Conservation (phyloP, 2,113 vertebrate species). For the Callospermophilus lateralis region DNA sequence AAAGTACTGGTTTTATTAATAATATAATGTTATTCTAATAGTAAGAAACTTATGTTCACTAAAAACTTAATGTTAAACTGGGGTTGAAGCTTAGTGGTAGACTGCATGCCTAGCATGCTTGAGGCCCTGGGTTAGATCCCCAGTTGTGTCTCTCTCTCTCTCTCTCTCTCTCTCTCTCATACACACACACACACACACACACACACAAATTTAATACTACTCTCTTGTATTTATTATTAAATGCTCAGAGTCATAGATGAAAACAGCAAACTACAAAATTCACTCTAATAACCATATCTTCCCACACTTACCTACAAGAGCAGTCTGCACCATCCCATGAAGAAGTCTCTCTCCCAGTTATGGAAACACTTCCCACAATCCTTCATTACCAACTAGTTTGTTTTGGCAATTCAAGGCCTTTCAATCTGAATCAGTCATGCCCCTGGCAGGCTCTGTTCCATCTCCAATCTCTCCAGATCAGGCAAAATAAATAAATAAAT, state of each 20-base stretch:
- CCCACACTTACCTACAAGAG: not conserved
- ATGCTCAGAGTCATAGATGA: not conserved
- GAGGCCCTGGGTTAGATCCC: not conserved
- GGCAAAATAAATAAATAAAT: not conserved
- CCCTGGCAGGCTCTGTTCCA: not conserved
- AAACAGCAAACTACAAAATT: not conserved
- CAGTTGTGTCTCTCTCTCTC: too few relatives aligned
- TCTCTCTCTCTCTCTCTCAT: too few relatives aligned
- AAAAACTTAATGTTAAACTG: not conserved
- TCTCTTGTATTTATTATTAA: conserved; percentile 31
- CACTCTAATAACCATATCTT: not conserved
- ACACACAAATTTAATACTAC: too few relatives aligned
- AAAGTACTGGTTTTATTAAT: not conserved
- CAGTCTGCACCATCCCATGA: not conserved
- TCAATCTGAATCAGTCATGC: not conserved
- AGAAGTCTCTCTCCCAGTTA: not conserved
- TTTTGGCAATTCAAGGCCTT: not conserved
- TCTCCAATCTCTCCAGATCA: not conserved
- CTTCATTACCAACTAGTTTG: not conserved
- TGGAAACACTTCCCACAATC: not conserved
- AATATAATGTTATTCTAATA: not conserved
- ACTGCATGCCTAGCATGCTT: not conserved
- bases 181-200: too few relatives aligned
- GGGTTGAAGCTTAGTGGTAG: not conserved
- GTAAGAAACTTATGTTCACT: not conserved